Conservation (phyloP, 2,113 vertebrate species). For the Seriola aureovittata region DNA sequence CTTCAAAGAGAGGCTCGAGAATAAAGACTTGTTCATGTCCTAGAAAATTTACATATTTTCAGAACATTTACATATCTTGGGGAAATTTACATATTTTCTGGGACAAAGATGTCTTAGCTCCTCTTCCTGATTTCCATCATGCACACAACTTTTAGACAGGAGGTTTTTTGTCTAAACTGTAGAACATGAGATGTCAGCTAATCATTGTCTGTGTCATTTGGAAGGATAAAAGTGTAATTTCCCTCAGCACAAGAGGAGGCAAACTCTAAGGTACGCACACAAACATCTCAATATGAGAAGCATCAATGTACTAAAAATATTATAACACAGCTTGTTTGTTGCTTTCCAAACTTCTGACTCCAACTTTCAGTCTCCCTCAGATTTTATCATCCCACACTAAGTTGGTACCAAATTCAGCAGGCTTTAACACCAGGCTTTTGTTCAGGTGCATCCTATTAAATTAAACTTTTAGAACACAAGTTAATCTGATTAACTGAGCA, state of each 20-base stretch:
- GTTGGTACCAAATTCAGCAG: neutral
- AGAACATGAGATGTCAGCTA: constrained; percentile 9
- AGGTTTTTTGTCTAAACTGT: constrained; percentile 12
- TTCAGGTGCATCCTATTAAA: constrained; percentile 42
- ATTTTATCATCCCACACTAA: constrained; percentile 17
- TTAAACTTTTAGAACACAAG: constrained; percentile 35
- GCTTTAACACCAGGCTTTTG: constrained; percentile 10
- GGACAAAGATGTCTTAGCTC: constrained; percentile 36
- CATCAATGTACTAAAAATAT: neutral
- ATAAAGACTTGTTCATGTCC: constrained; percentile 45
- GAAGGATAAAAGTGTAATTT: neutral
- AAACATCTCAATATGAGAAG: constrained; percentile 1
- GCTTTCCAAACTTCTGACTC: constrained; percentile 22
- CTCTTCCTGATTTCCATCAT: constrained; percentile 30
- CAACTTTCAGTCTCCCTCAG: neutral
- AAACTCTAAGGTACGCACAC: neutral
- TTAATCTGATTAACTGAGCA: constrained; percentile 35
- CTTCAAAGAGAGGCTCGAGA: constrained; percentile 70
- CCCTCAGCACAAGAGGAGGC: neutral
- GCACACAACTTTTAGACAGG: constrained; percentile 15
- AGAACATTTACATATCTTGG: constrained; percentile 61
- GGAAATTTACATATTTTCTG: constrained; percentile 71
- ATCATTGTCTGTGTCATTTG: constrained; percentile 13
- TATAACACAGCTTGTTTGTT: neutral
- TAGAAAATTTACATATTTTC: constrained; percentile 65